Evolutionary conservation across 2,797 vertebrate species (phyloP).

Genomic region (Liasis olivaceus): DNA sequence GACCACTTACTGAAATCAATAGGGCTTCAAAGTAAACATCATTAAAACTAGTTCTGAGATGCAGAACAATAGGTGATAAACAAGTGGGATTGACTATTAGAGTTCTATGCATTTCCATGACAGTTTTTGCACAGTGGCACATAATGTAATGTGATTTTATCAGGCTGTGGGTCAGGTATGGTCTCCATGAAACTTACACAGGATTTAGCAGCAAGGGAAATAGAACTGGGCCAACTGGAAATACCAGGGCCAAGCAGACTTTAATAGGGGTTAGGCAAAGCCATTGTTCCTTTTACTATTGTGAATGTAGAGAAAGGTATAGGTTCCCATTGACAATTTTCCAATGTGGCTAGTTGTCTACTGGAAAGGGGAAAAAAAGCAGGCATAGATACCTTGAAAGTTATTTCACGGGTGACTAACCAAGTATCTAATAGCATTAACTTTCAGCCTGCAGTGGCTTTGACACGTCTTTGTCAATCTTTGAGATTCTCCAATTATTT

Average conservation of each 20-base stretch:
- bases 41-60: neutral
- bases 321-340: constrained; percentile 11
- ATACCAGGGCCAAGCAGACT: neutral
- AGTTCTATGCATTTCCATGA: neutral
- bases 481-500: constrained; percentile 36
- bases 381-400: constrained; percentile 13
- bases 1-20: neutral
- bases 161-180: neutral
- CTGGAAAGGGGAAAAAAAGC: neutral
- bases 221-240: neutral
- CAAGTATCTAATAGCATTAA: constrained; percentile 33
- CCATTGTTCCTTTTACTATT: constrained; percentile 7
- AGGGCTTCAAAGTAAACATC: neutral
- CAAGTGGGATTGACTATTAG: neutral
- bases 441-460: constrained; percentile 14
- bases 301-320: constrained; percentile 9
- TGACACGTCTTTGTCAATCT: constrained; percentile 28
- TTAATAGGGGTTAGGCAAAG: constrained; percentile 14
- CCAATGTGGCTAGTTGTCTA: constrained; percentile 7
- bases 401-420: constrained; percentile 40
- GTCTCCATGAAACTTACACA: neutral
- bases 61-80: neutral
- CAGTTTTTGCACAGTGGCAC: neutral
- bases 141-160: neutral
- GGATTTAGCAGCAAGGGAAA: neutral